A percentile compares a stretch with the other conserved stretches of the same genome.
phyloP scores from a whole-genome alignment of 2,888 invertebrate genomes.

The Tillus elongatus region DNA sequence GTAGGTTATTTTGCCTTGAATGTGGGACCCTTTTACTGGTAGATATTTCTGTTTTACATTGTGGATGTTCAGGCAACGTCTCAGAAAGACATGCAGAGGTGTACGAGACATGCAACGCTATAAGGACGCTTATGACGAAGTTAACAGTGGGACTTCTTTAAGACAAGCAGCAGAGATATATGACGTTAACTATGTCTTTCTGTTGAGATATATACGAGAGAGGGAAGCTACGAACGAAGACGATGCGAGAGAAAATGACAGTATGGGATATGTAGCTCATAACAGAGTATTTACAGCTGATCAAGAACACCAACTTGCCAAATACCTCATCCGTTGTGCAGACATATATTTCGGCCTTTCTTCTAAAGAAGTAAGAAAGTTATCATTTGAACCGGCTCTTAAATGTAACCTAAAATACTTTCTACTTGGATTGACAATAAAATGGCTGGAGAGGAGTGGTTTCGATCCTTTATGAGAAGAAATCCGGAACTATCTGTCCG shows the following conservation, averaged over 20 bases:
- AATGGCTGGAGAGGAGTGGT: constrained; percentile 24
- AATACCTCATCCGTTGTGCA: too few species aligned
- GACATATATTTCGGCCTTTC: too few species aligned
- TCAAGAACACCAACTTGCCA: constrained; percentile 10
- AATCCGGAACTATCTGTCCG: constrained; percentile 21
- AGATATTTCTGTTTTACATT: too few species aligned
- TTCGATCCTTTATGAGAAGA: constrained; percentile 21
- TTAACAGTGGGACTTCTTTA: constrained; percentile 15
- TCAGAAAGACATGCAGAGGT: background rate
- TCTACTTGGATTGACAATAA: constrained; percentile 21
- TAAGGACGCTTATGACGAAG: constrained; percentile 17
- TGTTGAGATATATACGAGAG: constrained; percentile 17
- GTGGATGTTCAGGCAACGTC: constrained; percentile 3
- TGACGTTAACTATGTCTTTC: constrained; percentile 15
- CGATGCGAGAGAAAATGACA: constrained; percentile 8
- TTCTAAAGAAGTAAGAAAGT: too few species aligned
- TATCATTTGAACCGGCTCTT: constrained; percentile 18
- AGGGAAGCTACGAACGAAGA: constrained; percentile 11
- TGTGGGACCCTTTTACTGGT: too few species aligned
- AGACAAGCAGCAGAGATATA: constrained; percentile 15
- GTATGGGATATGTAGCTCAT: constrained; percentile 17
- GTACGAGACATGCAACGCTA: constrained; percentile 8
- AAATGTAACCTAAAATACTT: constrained; percentile 20
- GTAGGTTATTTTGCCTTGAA: too few species aligned
- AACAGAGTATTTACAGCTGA: constrained; percentile 13